phyloP scores from a whole-genome alignment of 2,888 invertebrate species.

The Apodemia zela region DNA sequence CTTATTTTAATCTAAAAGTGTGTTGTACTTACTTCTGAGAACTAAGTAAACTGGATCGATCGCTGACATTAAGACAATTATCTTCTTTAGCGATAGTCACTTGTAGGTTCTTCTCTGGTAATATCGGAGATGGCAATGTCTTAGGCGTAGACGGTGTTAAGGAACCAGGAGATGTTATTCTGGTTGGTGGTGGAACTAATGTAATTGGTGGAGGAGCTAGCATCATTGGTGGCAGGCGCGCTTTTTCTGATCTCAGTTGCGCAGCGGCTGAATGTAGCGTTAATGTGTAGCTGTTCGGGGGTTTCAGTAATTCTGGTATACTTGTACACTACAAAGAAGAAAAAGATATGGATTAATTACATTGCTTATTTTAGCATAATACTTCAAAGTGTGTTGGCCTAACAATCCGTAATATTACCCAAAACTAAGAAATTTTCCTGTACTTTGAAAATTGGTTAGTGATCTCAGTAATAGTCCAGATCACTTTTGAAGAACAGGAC shows the following conservation, averaged over 20 bases:
- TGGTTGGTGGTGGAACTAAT: slow-evolving; percentile 51
- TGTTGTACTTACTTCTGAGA: slow-evolving; percentile 61
- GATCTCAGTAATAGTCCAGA: no score
- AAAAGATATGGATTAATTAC: no score
- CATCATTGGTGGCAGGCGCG: slow-evolving; percentile 62
- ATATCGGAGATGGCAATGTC: slow-evolving; percentile 57
- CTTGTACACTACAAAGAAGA: slow-evolving; percentile 73
- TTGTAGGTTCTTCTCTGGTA: slow-evolving; percentile 68
- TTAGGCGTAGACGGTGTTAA: slow-evolving; percentile 59
- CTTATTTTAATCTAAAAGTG: no score
- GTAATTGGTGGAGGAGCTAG: slow-evolving; percentile 57
- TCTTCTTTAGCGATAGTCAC: slow-evolving; percentile 64
- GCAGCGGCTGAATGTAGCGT: slow-evolving; percentile 68
- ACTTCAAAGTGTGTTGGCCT: no score
- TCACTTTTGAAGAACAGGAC: no score
- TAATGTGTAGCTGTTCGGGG: slow-evolving; percentile 81
- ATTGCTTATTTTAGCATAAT: no score
- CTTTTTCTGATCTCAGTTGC: slow-evolving; percentile 64
- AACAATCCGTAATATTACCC: no score
- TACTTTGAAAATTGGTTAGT: no score
- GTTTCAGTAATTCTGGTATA: slow-evolving; percentile 84
- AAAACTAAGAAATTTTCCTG: no score
- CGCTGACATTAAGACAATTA: slow-evolving; percentile 63
- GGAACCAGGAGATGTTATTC: slow-evolving; percentile 50
- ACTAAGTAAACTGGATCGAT: slow-evolving; percentile 70